These are phyloP conservation scores for Peribatodes rhomboidaria DNA, from an alignment of 2,888 invertebrate species.

Conservation along the genomic window DNA sequence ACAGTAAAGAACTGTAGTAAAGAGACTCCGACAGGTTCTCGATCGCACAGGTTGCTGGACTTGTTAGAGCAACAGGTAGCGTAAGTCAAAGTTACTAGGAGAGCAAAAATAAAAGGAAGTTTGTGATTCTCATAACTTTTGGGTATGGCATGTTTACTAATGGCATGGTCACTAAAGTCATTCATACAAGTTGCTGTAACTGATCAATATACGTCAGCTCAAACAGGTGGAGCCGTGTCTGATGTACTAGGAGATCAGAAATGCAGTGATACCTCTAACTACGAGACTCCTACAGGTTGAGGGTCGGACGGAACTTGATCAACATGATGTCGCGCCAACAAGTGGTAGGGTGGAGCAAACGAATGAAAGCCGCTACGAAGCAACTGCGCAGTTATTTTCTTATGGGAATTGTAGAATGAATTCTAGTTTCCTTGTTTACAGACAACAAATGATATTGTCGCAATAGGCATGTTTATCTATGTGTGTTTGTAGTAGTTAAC, in stretches of 20 bases:
- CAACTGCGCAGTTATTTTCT: slow-evolving; percentile 3
- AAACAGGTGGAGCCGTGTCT: slow-evolving; percentile 21
- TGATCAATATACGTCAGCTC: slow-evolving; percentile 11
- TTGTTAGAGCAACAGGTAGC: slow-evolving; percentile 25
- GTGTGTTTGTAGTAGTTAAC: too few species aligned
- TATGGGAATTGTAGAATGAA: neutral
- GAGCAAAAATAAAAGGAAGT: slow-evolving; percentile 1
- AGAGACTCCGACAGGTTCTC: neutral
- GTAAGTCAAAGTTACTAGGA: slow-evolving; percentile 19
- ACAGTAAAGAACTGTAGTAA: neutral
- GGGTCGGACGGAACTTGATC: too few species aligned
- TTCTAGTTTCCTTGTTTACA: neutral
- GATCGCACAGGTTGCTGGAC: too few species aligned
- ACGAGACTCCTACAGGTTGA: slow-evolving; percentile 18
- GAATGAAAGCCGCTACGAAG: neutral
- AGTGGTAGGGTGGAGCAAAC: too few species aligned
- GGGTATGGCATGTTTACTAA: neutral
- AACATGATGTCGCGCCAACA: too few species aligned
- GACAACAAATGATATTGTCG: too few species aligned
- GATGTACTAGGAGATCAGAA: slow-evolving; percentile 18
- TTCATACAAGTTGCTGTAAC: neutral
- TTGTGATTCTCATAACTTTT: neutral
- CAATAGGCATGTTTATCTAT: too few species aligned
- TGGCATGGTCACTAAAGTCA: neutral
- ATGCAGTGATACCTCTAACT: neutral